phyloP scores from a whole-genome alignment of 2,113 vertebrate species.

The Lutjanus erythropterus region DNA sequence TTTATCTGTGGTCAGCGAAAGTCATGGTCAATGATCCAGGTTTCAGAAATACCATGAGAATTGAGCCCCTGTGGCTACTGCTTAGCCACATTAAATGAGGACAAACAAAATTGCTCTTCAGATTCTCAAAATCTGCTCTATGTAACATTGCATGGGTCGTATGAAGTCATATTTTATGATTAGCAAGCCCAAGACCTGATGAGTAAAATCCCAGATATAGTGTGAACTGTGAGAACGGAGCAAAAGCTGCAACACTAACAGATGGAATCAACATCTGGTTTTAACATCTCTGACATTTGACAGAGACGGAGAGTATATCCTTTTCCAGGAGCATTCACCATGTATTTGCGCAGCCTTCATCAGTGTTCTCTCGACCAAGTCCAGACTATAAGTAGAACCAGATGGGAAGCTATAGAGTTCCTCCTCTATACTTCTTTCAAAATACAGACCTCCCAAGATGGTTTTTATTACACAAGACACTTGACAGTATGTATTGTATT shows the following conservation, averaged over 20 bases:
- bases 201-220: slow-evolving; percentile 19
- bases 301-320: slow-evolving; percentile 25
- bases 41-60: too few species aligned
- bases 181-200: background rate
- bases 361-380: slow-evolving; percentile 44
- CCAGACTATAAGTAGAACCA: slow-evolving; percentile 72
- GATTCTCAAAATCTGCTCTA: background rate
- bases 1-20: background rate
- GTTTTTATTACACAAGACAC: slow-evolving; percentile 36
- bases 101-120: background rate
- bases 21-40: background rate
- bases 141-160: background rate
- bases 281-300: slow-evolving; percentile 66
- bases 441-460: slow-evolving; percentile 54
- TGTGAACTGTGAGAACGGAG: slow-evolving; percentile 22
- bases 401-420: slow-evolving; percentile 63
- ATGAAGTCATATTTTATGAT: background rate
- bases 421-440: slow-evolving; percentile 18
- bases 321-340: slow-evolving; percentile 50
- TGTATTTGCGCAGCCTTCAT: slow-evolving; percentile 50
- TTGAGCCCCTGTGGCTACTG: background rate
- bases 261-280: slow-evolving; percentile 73
- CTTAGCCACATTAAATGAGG: background rate
- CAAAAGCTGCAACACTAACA: slow-evolving; percentile 8
- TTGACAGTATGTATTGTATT: slow-evolving; percentile 12